A percentile compares a stretch with the other conserved stretches of the same genome.
Evolutionary conservation across 2,888 invertebrate genomes (phyloP).

Genomic region (Temnothorax unifasciatus): DNA sequence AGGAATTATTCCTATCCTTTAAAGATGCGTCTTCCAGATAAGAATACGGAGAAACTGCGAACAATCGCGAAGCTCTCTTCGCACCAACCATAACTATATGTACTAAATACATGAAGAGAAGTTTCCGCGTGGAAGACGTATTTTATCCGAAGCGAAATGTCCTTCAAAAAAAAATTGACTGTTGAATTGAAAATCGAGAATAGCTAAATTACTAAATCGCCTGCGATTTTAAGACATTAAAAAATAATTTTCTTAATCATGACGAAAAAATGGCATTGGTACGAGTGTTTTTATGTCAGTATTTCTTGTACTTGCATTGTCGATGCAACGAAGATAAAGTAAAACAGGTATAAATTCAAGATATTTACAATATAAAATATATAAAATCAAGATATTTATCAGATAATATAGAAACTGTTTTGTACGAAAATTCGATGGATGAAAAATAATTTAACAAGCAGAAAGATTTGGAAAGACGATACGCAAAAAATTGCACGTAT

Average conservation of each 20-base stretch:
- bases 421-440: neutral
- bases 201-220: neutral
- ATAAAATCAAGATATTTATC: neutral
- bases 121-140: neutral
- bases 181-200: neutral
- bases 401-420: neutral
- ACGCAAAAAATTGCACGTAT: neutral
- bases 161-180: neutral
- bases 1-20: constrained; percentile 11
- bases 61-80: neutral
- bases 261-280: neutral
- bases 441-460: neutral
- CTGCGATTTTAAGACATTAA: neutral
- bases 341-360: neutral
- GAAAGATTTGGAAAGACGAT: neutral
- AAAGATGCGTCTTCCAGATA: neutral
- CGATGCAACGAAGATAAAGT: neutral
- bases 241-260: neutral
- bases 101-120: neutral
- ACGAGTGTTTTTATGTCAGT: neutral
- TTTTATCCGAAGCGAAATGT: neutral
- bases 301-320: neutral
- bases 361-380: neutral
- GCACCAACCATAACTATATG: neutral
- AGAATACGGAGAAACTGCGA: neutral